Conservation (phyloP, 2,888 invertebrate species). For the Cerastoderma edule region DNA sequence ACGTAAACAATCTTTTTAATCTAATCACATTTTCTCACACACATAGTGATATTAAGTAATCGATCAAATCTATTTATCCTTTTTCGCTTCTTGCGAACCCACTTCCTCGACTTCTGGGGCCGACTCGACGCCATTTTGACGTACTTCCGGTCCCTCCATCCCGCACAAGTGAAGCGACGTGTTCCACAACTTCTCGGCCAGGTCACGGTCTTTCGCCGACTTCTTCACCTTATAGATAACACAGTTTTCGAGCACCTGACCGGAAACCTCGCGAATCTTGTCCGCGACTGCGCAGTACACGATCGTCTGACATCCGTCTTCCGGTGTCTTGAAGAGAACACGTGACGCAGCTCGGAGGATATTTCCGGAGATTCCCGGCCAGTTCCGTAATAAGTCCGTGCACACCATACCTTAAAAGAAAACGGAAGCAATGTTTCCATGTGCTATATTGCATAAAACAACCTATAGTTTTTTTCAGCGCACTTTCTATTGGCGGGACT, state of each 20-base stretch:
- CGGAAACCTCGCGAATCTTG: slow-evolving; percentile 72
- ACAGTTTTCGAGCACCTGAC: slow-evolving; percentile 74
- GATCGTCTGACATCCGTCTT: slow-evolving; percentile 78
- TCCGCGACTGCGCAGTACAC: slow-evolving; percentile 77
- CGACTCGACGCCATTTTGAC: slow-evolving; percentile 7
- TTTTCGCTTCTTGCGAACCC: slow-evolving; percentile 12
- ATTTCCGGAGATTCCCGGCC: slow-evolving; percentile 76
- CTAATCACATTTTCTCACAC: background rate
- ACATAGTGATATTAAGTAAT: too few relatives aligned
- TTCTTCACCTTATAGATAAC: slow-evolving; percentile 59
- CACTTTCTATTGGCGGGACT: too few relatives aligned
- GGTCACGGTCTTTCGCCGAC: slow-evolving; percentile 61
- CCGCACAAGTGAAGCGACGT: slow-evolving; percentile 73
- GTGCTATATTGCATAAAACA: too few relatives aligned
- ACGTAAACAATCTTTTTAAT: background rate
- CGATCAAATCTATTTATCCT: slow-evolving; percentile 16
- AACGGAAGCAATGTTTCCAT: too few relatives aligned
- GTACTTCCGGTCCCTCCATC: slow-evolving; percentile 54
- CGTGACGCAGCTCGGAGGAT: slow-evolving; percentile 68
- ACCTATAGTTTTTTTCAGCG: too few relatives aligned
- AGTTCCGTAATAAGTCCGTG: slow-evolving; percentile 75
- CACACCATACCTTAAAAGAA: slow-evolving; percentile 63
- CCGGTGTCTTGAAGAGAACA: slow-evolving; percentile 78
- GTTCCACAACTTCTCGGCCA: slow-evolving; percentile 72
- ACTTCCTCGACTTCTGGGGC: slow-evolving; percentile 6